A percentile compares a stretch with the other conserved stretches of the same genome.
phyloP scores from a whole-genome alignment of 2,888 invertebrate genomes.

The Didymodactylos carnosus region DNA sequence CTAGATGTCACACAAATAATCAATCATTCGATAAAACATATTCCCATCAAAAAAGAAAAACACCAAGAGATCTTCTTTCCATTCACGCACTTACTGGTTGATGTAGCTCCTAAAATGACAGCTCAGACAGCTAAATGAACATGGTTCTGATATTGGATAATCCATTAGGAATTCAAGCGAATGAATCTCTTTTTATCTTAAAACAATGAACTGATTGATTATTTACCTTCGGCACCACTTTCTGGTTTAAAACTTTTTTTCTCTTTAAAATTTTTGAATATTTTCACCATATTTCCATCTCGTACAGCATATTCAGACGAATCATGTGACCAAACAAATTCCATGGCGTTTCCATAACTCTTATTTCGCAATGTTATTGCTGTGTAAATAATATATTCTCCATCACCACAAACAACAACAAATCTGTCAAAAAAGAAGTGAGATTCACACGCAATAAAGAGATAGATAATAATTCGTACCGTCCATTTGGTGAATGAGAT shows the following conservation, averaged over 20 bases:
- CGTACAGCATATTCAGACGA: slow-evolving; percentile 61
- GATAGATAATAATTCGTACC: slow-evolving; percentile 30
- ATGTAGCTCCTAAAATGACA: too few species aligned
- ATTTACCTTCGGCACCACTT: slow-evolving; percentile 74
- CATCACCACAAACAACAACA: slow-evolving; percentile 92
- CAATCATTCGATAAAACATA: too few species aligned
- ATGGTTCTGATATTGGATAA: too few species aligned
- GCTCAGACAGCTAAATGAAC: too few species aligned
- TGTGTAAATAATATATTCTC: slow-evolving; percentile 97
- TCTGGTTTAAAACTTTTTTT: slow-evolving; percentile 84
- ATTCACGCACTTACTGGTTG: too few species aligned
- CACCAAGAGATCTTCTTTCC: too few species aligned
- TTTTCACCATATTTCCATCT: slow-evolving; percentile 51
- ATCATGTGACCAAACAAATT: slow-evolving; percentile 91
- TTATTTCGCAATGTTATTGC: slow-evolving; percentile 97
- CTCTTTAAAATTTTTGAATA: slow-evolving; percentile 96
- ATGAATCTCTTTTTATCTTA: too few species aligned
- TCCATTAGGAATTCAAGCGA: too few species aligned
- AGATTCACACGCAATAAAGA: neutral
- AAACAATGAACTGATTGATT: too few species aligned
- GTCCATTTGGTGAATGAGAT: slow-evolving; percentile 90
- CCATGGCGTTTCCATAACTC: slow-evolving; percentile 88
- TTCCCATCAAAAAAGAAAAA: too few species aligned
- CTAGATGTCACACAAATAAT: too few species aligned
- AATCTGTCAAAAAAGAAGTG: slow-evolving; percentile 30